Evolutionary conservation across 2,888 invertebrate species (phyloP).

Genomic region (Boloria selene): DNA sequence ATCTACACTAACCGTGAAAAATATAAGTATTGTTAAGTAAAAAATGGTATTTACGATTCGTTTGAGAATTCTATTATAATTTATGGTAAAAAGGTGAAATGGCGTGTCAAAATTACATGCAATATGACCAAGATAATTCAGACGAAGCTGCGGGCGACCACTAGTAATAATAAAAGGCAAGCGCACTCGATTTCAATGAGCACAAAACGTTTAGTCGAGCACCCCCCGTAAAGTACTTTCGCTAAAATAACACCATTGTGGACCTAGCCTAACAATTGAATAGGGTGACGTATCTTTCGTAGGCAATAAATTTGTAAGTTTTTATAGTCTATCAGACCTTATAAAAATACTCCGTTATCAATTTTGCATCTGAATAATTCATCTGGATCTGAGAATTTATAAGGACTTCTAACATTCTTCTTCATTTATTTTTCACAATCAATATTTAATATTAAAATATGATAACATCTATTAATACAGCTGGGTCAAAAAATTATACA

Average conservation of each 20-base stretch:
- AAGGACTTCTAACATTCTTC: too few species aligned
- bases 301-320: neutral
- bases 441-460: too few species aligned
- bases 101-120: conserved; percentile 6
- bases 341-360: too few species aligned
- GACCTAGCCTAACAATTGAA: conserved; percentile 46
- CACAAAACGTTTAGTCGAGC: conserved; percentile 56
- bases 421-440: too few species aligned
- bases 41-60: too few species aligned
- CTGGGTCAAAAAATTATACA: too few species aligned
- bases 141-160: conserved; percentile 14
- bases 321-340: neutral
- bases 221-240: conserved; percentile 48
- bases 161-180: conserved; percentile 47
- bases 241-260: conserved; percentile 35
- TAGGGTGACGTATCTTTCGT: conserved; percentile 38
- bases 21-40: too few species aligned
- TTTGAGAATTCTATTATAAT: neutral
- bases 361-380: too few species aligned
- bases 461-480: too few species aligned
- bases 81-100: conserved; percentile 7
- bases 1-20: too few species aligned
- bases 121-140: conserved; percentile 13
- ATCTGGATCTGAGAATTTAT: too few species aligned
- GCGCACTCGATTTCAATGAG: conserved; percentile 45